Base-by-base conservation (phyloP, 2,797 vertebrate species). In the Lophius americanus region DNA sequence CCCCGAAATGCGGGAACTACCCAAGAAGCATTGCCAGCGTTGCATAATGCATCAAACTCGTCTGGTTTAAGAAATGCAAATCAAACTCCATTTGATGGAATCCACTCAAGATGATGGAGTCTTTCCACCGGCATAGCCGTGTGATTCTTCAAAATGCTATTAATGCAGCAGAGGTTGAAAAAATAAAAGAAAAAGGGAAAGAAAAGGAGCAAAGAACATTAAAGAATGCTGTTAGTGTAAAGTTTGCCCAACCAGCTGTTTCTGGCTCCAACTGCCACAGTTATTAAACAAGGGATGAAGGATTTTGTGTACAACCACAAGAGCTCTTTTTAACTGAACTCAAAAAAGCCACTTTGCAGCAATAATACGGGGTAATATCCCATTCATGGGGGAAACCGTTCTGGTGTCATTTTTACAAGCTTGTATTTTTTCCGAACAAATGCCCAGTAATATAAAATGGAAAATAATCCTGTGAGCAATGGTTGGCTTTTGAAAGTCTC, bases 41-140 rank as follows among this genome's bases (percentile, higher is more conserved):
- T 89, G 79, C 88, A 90, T 91, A 89, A 92, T 88, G 87, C 85
- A 91, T 85, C 42, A 62, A 37, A 9, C 71, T 76, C 59, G 78
- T 68, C 78, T 71, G 77, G 82, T 83, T 91, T 88, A 81, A 86
- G 78, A 89, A 88, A 92, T 91, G 88, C 88, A 90, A 92, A 92
- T 92, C 50, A 79, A 23, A 46, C 76, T 68, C 62, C 64, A 86
- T 74, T 79, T 87, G 85, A 91, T 87, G 75, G 77, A 86, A 88
- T 84, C 82, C 82, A 55, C 72, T 68, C 64, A 70, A 85, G 73
- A 79, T 86, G 85, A 91, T 88, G 78, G 79, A 86, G 87, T 53
- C 73, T 72, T 73, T 85, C 82, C 82, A 59, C 69, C 41, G 71
- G 51, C 70, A 68, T n/a, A 37, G 60, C 75, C 42, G 80, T 81